A percentile compares a stretch with the other conserved stretches of the same genome.
These are phyloP conservation scores for Zoanthus sansibaricus DNA, from an alignment of 92 coral and sea anemone genomes.

Conservation along the genomic window DNA sequence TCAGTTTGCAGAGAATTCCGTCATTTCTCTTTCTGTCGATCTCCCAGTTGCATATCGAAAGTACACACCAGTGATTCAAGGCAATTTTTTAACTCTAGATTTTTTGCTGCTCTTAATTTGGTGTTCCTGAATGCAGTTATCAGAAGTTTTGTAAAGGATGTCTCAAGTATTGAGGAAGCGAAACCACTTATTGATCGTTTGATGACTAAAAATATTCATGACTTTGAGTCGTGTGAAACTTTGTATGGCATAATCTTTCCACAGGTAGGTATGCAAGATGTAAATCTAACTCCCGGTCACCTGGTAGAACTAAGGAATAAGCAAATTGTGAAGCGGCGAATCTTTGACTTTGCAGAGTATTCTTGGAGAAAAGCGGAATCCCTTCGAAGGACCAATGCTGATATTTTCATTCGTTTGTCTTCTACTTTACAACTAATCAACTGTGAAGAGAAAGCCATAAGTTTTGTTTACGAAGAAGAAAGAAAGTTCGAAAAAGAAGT, in stretches of 20 bases:
- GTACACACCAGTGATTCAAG: constrained; percentile 45
- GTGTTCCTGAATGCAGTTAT: constrained; percentile 67
- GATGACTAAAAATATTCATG: background rate
- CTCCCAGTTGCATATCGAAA: constrained; percentile 20
- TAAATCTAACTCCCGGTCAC: constrained; percentile 10
- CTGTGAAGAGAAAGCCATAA: constrained; percentile 25
- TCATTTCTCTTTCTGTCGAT: constrained; percentile 37
- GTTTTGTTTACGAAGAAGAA: constrained; percentile 72
- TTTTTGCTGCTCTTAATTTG: constrained; percentile 62
- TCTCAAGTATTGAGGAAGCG: background rate
- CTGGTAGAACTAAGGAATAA: constrained; percentile 10
- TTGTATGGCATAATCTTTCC: constrained; percentile 62
- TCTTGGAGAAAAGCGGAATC: constrained; percentile 59
- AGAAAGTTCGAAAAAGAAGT: constrained; percentile 41
- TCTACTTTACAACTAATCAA: constrained; percentile 67
- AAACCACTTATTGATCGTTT: constrained; percentile 14
- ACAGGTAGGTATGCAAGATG: constrained; percentile 38
- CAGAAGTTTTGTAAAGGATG: constrained; percentile 14
- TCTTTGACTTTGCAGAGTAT: constrained; percentile 54
- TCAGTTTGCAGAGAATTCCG: constrained; percentile 15
- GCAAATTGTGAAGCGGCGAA: constrained; percentile 46
- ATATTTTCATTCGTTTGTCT: constrained; percentile 75
- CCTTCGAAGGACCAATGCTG: constrained; percentile 57
- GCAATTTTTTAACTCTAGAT: constrained; percentile 53
- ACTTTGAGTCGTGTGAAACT: constrained; percentile 53